phyloP scores from a whole-genome alignment of 2,113 vertebrate genomes.

The Paedocypris sp. region DNA sequence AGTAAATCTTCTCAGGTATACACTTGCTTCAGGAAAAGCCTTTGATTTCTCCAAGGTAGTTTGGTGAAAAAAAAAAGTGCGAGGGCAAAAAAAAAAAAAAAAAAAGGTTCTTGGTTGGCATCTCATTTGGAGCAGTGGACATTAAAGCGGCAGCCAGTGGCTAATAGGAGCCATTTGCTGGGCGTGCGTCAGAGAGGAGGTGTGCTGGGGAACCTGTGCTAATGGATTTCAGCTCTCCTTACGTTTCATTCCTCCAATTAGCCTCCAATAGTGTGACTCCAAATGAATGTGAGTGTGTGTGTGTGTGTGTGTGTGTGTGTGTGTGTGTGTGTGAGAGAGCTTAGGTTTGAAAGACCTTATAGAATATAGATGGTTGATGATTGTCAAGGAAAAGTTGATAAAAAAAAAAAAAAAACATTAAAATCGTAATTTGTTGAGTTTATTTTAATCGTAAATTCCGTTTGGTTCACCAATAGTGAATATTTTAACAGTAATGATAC shows the following conservation, averaged over 20 bases:
- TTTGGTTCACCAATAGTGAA: too few species aligned
- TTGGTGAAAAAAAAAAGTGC: conserved; percentile 32
- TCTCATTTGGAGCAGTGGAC: conserved; percentile 59
- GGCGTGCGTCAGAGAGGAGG: conserved; percentile 40
- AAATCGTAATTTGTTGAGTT: too few species aligned
- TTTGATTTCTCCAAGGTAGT: conserved; percentile 54
- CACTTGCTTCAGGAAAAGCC: conserved; percentile 44
- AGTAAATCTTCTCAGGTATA: conserved; percentile 47
- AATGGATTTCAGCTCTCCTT: conserved; percentile 63
- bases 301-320: too few species aligned
- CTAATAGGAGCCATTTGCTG: conserved; percentile 65
- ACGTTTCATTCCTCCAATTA: conserved; percentile 52
- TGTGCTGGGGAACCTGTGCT: conserved; percentile 50
- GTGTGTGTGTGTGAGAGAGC: too few species aligned
- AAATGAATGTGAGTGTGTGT: background rate
- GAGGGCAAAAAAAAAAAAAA: conserved; percentile 52
- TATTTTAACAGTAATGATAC: too few species aligned
- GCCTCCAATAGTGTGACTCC: conserved; percentile 36
- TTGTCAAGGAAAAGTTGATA: too few species aligned
- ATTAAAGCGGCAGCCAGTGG: conserved; percentile 62
- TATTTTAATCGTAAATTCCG: too few species aligned
- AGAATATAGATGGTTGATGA: too few species aligned
- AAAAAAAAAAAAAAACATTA: too few species aligned
- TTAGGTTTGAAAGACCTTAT: too few species aligned
- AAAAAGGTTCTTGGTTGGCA: conserved; percentile 54